Evolutionary conservation across 2,113 vertebrate species (phyloP), one percentile per base, ranked within the genome.

Genomic region (Amphiprion percula): DNA sequence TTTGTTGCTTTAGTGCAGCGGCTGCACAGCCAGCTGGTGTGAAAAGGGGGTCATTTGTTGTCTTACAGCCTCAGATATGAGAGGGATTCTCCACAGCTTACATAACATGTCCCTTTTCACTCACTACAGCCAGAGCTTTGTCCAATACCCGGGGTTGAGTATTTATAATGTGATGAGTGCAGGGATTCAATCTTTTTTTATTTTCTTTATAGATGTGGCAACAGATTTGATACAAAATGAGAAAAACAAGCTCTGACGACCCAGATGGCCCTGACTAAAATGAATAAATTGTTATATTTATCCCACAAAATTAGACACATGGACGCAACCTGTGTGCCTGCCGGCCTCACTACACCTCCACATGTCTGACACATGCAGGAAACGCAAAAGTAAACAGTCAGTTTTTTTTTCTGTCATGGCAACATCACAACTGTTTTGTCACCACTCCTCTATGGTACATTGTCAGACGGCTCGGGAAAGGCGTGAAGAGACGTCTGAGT

Each of bases 51-150:
- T 66, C 71, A 70, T 85, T 86, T 79, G 82, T 81, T 89, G 74
- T 88, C 76, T 83, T 55, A n/a, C 61, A 75, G 41, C 19, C 56
- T 26, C 15, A 61, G 75, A 79, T 68, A 72, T 75, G 81, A 84
- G 67, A 77, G 63, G 55, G 26, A 83, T 76, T 76, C 77, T 68
- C 72, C 66, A 47, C 64, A 58, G 71, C 55, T 84, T 90, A 83
- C 30, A 44, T 79, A 79, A 82, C 50, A 26, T 68, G 56, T 70
- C 79, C 80, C 28, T 56, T 73, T 80, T 54, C 65, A 68, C 62
- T 80, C 23, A 62, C 49, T 58, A 17, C 41, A 52, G 28, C n/a
- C 30, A 3, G 17, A 49, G 7, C 37, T 74, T 80, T 46, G 58
- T 73, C 47, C 46, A 56, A 68, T 72, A 61, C 41, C 69, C 17